Conservation (phyloP, 2,113 vertebrate genomes). For the Sialia sialis region DNA sequence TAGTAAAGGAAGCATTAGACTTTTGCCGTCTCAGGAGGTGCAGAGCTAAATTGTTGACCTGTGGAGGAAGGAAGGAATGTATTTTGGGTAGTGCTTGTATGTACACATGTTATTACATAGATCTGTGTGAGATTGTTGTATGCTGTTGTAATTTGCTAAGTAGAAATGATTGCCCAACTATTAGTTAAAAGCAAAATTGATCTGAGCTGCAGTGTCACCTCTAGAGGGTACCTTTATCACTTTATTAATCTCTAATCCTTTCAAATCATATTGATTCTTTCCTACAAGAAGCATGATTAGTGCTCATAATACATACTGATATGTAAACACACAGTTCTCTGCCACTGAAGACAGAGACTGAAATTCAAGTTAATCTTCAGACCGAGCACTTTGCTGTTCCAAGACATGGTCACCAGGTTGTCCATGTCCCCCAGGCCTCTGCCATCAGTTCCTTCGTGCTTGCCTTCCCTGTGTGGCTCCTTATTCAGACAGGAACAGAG, state of each 20-base stretch:
- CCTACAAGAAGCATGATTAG: conserved; percentile 21
- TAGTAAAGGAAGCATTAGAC: background rate
- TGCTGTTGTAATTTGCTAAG: background rate
- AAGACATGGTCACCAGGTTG: background rate
- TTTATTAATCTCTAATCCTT: conserved; percentile 55
- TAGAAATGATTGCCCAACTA: conserved; percentile 8
- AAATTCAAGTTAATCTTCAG: background rate
- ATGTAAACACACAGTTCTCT: background rate
- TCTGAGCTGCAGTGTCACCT: conserved; percentile 26
- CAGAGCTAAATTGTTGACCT: background rate
- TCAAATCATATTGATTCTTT: conserved; percentile 27
- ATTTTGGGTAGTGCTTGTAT: background rate
- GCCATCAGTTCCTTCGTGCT: background rate
- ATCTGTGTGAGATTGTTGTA: background rate
- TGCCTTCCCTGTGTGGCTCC: background rate
- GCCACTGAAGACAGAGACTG: background rate
- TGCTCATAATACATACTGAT: background rate
- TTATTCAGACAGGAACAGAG: background rate
- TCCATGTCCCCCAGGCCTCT: accelerated
- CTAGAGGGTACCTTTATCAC: conserved; percentile 38
- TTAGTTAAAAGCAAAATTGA: conserved; percentile 40
- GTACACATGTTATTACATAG: background rate
- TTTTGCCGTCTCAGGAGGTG: background rate
- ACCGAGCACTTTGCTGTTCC: background rate
- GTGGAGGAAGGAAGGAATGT: background rate